Evolutionary conservation across 2,113 vertebrate genomes (phyloP).

Genomic region (Marmota monax): DNA sequence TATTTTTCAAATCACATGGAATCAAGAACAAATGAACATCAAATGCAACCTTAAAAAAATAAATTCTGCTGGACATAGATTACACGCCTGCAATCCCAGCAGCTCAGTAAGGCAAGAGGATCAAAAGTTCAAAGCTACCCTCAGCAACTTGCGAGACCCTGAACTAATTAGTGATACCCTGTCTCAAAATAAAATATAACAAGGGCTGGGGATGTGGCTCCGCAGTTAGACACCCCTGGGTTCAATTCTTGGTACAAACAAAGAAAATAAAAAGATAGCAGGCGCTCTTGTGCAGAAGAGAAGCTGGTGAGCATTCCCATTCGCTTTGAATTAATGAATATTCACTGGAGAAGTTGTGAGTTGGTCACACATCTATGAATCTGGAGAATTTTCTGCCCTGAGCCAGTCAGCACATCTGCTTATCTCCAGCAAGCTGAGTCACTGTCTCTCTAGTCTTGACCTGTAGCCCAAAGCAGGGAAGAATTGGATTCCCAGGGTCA

Average conservation of each 20-base stretch:
- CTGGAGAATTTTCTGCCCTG: neutral
- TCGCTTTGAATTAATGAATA: neutral
- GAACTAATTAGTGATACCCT: too few species aligned
- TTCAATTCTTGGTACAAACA: neutral
- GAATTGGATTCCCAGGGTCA: neutral
- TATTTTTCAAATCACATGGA: neutral
- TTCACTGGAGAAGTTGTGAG: neutral
- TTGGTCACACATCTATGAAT: neutral
- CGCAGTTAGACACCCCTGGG: too few species aligned
- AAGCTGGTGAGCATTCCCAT: neutral
- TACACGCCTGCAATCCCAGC: too few species aligned
- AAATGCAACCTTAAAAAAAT: conserved; percentile 13
- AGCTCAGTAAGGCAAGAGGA: too few species aligned
- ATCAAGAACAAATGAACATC: conserved; percentile 11
- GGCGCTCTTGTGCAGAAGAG: neutral
- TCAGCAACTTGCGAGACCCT: too few species aligned
- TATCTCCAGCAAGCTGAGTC: conserved; percentile 8
- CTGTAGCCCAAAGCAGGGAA: neutral
- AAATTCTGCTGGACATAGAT: neutral
- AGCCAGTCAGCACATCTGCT: neutral
- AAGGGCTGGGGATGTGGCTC: neutral
- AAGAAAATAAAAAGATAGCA: neutral
- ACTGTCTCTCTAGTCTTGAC: neutral
- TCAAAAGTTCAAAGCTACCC: too few species aligned
- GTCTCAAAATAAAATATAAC: neutral